These are phyloP conservation scores for Tachuris rubrigastra DNA, from an alignment of 2,113 vertebrate species.

Conservation along the genomic window DNA sequence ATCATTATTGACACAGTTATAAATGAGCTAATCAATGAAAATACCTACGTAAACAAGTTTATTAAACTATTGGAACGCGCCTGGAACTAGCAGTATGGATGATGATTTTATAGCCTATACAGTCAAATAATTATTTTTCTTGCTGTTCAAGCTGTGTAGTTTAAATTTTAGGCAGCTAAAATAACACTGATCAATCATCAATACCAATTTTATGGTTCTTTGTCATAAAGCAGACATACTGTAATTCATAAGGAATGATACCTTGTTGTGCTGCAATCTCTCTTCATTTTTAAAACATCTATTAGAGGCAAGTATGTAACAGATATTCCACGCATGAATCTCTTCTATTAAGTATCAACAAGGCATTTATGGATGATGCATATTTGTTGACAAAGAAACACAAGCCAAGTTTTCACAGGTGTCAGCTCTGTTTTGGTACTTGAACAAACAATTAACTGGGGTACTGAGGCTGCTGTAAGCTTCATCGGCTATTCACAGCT, in stretches of 20 bases:
- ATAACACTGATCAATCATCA: neutral
- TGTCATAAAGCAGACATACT: neutral
- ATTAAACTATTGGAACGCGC: neutral
- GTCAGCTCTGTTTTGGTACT: neutral
- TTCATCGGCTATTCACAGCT: neutral
- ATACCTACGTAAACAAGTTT: neutral
- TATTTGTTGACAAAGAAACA: neutral
- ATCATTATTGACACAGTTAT: neutral
- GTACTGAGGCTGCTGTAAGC: neutral
- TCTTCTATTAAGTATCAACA: neutral
- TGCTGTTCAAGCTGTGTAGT: neutral
- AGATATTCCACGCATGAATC: neutral
- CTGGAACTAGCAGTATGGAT: neutral
- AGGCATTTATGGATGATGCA: neutral
- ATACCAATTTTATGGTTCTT: neutral
- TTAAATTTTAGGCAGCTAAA: neutral
- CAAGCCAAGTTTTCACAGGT: constrained; percentile 36
- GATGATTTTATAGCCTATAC: neutral
- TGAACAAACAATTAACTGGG: neutral
- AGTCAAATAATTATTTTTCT: neutral
- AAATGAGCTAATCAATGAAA: neutral
- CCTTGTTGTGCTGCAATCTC: neutral
- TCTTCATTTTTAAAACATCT: neutral
- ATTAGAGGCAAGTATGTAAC: neutral
- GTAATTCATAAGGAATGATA: neutral